These are phyloP conservation scores for Caenorhabditis remanei DNA, from an alignment of 1,140 invertebrate genomes.

Conservation along the genomic window DNA sequence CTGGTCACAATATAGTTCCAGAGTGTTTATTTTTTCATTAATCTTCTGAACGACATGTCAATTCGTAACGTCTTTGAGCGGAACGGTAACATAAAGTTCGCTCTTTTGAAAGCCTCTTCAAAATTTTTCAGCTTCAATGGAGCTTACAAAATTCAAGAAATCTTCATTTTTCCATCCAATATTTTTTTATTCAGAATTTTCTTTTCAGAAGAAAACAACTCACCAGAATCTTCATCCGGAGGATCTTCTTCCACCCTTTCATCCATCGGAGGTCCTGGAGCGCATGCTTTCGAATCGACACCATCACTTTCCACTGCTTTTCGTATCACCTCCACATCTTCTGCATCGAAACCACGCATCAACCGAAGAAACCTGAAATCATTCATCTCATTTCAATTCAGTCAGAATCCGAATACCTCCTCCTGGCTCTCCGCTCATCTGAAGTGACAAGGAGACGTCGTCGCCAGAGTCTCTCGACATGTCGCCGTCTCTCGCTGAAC, in stretches of 20 bases:
- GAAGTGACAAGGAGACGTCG: conserved; percentile 72
- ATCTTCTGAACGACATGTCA: too few species aligned
- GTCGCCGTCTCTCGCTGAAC: conserved; percentile 65
- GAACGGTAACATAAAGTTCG: too few species aligned
- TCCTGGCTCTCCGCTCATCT: conserved; percentile 74
- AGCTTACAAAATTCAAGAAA: too few species aligned
- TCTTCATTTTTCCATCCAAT: too few species aligned
- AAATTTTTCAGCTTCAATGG: too few species aligned
- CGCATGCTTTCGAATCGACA: conserved; percentile 70
- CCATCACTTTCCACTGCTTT: conserved; percentile 68
- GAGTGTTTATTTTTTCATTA: too few species aligned
- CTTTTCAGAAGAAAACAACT: background rate
- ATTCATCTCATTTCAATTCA: background rate
- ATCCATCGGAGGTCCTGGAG: conserved; percentile 77
- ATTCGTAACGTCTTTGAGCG: too few species aligned
- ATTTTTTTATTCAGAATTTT: too few species aligned
- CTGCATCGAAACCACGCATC: conserved; percentile 77
- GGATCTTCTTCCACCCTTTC: conserved; percentile 71
- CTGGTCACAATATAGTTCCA: too few species aligned
- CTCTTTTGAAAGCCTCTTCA: too few species aligned
- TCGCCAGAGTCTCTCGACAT: conserved; percentile 67
- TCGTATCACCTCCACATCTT: conserved; percentile 76
- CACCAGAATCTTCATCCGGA: conserved; percentile 64
- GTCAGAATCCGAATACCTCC: conserved; percentile 58
- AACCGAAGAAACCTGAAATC: conserved; percentile 72